Evolutionary conservation across 2,888 invertebrate genomes (phyloP).

Genomic region (Pyralis farinalis): DNA sequence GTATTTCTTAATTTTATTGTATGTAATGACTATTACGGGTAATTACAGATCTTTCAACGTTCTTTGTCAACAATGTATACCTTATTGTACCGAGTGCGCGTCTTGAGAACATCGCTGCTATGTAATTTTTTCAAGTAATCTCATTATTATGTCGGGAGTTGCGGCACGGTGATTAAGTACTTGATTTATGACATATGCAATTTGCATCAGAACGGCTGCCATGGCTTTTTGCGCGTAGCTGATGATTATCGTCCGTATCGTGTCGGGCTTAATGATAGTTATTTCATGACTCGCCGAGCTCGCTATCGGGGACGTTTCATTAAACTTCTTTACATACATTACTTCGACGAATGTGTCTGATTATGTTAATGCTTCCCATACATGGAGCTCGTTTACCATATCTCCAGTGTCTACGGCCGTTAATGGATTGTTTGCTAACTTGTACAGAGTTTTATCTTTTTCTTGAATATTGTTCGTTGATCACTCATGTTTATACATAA

Average conservation of each 20-base stretch:
- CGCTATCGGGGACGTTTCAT: slow-evolving; percentile 72
- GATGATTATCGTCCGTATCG: slow-evolving; percentile 79
- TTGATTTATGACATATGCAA: slow-evolving; percentile 78
- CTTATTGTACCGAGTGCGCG: slow-evolving; percentile 38
- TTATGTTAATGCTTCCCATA: slow-evolving; percentile 67
- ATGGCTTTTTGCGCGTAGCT: slow-evolving; percentile 72
- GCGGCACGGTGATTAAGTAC: slow-evolving; percentile 71
- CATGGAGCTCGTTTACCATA: slow-evolving; percentile 52
- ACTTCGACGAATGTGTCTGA: slow-evolving; percentile 73
- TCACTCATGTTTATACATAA: slow-evolving; percentile 35
- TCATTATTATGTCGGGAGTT: slow-evolving; percentile 66
- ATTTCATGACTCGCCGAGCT: slow-evolving; percentile 75
- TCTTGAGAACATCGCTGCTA: slow-evolving; percentile 38
- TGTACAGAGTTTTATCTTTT: slow-evolving; percentile 37
- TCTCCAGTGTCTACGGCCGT: slow-evolving; percentile 52
- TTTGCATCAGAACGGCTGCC: slow-evolving; percentile 72
- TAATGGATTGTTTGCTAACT: slow-evolving; percentile 66
- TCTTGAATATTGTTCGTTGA: slow-evolving; percentile 32
- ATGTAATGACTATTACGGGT: neutral
- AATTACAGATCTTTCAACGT: slow-evolving; percentile 11
- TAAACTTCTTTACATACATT: slow-evolving; percentile 75
- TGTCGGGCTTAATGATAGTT: slow-evolving; percentile 77
- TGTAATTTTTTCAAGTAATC: slow-evolving; percentile 74
- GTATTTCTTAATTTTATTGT: neutral
- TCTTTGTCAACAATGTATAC: slow-evolving; percentile 36